A percentile compares a stretch with the other conserved stretches of the same genome.
Conservation (phyloP, 2,113 vertebrate species). For the Paedocypris sp. region DNA sequence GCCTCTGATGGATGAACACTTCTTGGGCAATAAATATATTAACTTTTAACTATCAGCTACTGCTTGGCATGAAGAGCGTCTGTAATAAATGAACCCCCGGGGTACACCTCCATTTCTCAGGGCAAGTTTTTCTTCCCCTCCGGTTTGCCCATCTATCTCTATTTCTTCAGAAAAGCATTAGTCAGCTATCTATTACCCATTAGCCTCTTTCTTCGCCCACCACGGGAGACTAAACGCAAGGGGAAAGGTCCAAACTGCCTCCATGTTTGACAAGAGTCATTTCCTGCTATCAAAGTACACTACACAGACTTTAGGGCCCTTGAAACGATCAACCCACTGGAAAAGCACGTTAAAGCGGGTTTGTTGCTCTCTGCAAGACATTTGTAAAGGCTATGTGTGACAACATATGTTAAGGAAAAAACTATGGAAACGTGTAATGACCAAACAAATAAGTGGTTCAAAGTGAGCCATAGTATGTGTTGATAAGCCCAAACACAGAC, state of each 20-base stretch:
- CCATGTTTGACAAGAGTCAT: conserved; percentile 18
- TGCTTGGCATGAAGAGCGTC: conserved; percentile 50
- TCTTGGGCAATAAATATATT: conserved; percentile 80
- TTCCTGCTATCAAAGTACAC: conserved; percentile 17
- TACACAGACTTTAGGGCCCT: background rate
- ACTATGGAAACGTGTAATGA: too few relatives aligned
- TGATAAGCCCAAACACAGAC: conserved; percentile 22
- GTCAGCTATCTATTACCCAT: conserved; percentile 55
- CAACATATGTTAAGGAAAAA: too few relatives aligned
- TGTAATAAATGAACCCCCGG: conserved; percentile 55
- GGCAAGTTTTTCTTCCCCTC: conserved; percentile 28
- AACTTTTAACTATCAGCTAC: conserved; percentile 70
- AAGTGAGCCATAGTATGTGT: too few relatives aligned
- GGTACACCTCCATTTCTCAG: conserved; percentile 55
- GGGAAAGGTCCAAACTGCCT: background rate
- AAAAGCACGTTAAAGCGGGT: background rate
- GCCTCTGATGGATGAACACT: conserved; percentile 74
- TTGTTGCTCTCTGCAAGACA: background rate
- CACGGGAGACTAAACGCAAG: background rate
- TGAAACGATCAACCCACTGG: background rate
- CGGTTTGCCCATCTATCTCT: conserved; percentile 46
- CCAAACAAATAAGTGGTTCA: too few relatives aligned
- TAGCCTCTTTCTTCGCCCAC: conserved; percentile 26
- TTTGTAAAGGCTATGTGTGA: background rate
- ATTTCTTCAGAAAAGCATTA: conserved; percentile 44